phyloP scores from a whole-genome alignment of 2,113 vertebrate genomes.

The Corythaeola cristata region DNA sequence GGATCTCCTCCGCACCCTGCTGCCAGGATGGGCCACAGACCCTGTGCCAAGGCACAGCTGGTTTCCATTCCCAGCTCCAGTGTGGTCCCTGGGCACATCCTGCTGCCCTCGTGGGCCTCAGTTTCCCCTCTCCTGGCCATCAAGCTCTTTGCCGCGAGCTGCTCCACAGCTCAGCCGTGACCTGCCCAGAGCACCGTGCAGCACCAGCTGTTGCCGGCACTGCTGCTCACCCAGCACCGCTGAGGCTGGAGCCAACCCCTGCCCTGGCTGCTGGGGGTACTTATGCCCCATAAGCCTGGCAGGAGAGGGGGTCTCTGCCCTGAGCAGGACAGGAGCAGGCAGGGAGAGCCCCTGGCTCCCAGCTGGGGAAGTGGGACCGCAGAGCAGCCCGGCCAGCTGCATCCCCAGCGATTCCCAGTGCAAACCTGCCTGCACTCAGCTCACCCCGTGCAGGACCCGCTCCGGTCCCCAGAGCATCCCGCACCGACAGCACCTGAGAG shows the following conservation, averaged over 20 bases:
- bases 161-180: rapidly evolving
- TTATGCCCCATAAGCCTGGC: not conserved
- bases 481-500: rapidly evolving
- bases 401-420: not conserved
- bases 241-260: not conserved
- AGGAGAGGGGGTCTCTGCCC: not conserved
- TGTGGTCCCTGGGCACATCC: rapidly evolving
- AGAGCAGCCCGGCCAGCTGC: not conserved
- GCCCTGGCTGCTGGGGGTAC: not conserved
- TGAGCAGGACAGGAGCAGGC: not conserved
- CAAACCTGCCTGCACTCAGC: not conserved
- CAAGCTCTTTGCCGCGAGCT: not conserved
- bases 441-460: not conserved
- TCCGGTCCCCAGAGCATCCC: not conserved
- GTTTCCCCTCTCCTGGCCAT: not conserved
- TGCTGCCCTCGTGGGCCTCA: not conserved
- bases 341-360: not conserved
- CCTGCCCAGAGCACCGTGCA: rapidly evolving
- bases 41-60: rapidly evolving
- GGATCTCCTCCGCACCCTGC: not conserved
- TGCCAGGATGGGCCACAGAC: rapidly evolving
- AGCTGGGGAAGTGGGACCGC: not conserved
- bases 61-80: not conserved
- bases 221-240: rapidly evolving
- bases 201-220: rapidly evolving